Conservation (phyloP, 2,888 invertebrate genomes). For the Neocrepidodera transversa region DNA sequence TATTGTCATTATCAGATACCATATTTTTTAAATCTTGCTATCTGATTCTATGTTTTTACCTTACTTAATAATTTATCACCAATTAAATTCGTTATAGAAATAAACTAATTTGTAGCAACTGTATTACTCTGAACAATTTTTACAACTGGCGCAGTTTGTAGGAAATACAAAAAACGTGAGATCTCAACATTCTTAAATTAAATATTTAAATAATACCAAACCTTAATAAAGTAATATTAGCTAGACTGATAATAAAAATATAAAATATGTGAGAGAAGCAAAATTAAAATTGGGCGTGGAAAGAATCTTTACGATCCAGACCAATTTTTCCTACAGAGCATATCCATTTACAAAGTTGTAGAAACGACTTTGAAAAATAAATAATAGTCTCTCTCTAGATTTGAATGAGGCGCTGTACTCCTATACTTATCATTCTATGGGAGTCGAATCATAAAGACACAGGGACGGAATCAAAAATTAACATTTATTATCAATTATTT, state of each 20-base stretch:
- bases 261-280: neutral
- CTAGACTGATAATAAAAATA: no score
- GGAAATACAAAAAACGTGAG: neutral
- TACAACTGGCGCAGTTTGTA: conserved; percentile 1
- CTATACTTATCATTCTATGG: neutral
- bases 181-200: neutral
- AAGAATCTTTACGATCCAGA: neutral
- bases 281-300: neutral
- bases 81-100: no score
- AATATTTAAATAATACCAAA: neutral
- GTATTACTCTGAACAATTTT: no score
- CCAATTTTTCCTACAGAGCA: conserved; percentile 5
- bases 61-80: no score
- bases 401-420: neutral
- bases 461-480: neutral
- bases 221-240: no score
- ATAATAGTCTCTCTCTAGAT: conserved; percentile 4
- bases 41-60: no score
- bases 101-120: no score
- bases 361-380: conserved; percentile 1
- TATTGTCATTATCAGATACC: no score
- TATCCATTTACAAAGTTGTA: conserved; percentile 9
- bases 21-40: no score
- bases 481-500: no score
- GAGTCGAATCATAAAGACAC: neutral